phyloP scores from a whole-genome alignment of 2,888 invertebrate genomes.

The Archaeoteleia sp. region DNA sequence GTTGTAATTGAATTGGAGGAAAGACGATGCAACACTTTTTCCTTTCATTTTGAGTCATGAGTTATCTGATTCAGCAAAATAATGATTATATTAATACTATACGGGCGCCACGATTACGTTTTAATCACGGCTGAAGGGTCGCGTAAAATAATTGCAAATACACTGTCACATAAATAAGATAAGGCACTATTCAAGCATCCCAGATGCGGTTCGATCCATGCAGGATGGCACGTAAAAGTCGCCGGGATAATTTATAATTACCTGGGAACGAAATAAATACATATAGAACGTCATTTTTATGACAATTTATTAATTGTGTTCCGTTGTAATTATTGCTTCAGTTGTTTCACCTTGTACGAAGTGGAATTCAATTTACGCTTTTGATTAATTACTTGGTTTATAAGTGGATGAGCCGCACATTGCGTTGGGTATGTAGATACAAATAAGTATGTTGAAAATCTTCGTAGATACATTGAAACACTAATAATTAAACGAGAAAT shows the following conservation, averaged over 20 bases:
- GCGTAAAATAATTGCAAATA: slow-evolving; percentile 45
- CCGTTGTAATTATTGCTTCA: slow-evolving; percentile 36
- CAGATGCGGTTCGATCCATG: slow-evolving; percentile 43
- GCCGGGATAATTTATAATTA: slow-evolving; percentile 37
- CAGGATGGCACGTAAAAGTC: slow-evolving; percentile 39
- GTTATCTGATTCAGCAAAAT: slow-evolving; percentile 14
- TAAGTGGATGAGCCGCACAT: too few species aligned
- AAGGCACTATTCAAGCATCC: slow-evolving; percentile 43
- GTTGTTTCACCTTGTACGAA: slow-evolving; percentile 19
- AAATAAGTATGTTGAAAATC: too few species aligned
- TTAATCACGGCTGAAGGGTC: slow-evolving; percentile 40
- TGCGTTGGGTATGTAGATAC: too few species aligned
- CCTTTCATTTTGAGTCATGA: not conserved
- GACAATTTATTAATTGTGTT: slow-evolving; percentile 40
- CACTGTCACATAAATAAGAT: slow-evolving; percentile 50
- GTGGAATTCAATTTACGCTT: slow-evolving; percentile 38
- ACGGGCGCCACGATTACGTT: slow-evolving; percentile 29
- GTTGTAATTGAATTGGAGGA: slow-evolving; percentile 8
- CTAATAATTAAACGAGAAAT: too few species aligned
- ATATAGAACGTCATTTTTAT: slow-evolving; percentile 35
- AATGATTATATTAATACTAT: slow-evolving; percentile 8
- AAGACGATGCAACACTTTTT: not conserved
- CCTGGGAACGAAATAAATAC: slow-evolving; percentile 41
- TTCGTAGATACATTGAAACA: too few species aligned
- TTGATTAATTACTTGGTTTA: slow-evolving; percentile 6